A percentile compares a stretch with the other conserved stretches of the same genome.
These are phyloP conservation scores for Eulithis testata DNA, from an alignment of 2,888 invertebrate species.

Conservation along the genomic window DNA sequence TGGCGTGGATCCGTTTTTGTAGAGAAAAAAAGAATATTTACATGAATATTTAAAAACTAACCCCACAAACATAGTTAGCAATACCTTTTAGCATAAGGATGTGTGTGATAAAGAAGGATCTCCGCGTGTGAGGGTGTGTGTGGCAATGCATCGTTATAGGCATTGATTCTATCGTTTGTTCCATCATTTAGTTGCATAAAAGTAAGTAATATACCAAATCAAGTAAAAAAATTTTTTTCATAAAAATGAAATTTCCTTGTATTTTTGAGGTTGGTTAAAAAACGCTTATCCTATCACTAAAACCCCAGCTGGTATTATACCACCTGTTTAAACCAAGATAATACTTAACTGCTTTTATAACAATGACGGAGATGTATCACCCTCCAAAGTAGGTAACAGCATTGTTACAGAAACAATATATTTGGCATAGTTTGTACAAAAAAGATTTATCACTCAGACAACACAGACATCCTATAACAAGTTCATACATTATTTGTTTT, in stretches of 20 bases:
- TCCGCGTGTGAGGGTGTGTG: no score
- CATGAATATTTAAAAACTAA: conserved; percentile 3
- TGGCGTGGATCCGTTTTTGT: conserved; percentile 4
- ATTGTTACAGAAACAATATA: conserved; percentile 13
- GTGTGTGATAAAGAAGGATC: no score
- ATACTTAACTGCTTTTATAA: conserved; percentile 22
- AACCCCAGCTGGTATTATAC: conserved; percentile 11
- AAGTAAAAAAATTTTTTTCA: no score
- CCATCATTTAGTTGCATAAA: no score
- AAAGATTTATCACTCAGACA: conserved; percentile 1
- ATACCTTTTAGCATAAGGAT: no score
- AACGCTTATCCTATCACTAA: conserved; percentile 23
- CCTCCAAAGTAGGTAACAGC: conserved; percentile 8
- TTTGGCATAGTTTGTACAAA: conserved; percentile 9
- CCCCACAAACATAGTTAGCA: no score
- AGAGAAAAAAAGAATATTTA: conserved; percentile 3
- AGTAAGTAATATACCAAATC: no score
- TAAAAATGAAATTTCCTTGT: not conserved
- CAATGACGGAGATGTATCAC: conserved; percentile 21
- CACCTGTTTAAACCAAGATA: conserved; percentile 38
- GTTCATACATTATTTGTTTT: not conserved
- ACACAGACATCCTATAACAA: not conserved
- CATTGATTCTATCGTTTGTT: no score
- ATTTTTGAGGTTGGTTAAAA: not conserved
- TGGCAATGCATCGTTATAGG: no score